Evolutionary conservation across 2,888 invertebrate genomes (phyloP).

Genomic region (Lithosia quadra): DNA sequence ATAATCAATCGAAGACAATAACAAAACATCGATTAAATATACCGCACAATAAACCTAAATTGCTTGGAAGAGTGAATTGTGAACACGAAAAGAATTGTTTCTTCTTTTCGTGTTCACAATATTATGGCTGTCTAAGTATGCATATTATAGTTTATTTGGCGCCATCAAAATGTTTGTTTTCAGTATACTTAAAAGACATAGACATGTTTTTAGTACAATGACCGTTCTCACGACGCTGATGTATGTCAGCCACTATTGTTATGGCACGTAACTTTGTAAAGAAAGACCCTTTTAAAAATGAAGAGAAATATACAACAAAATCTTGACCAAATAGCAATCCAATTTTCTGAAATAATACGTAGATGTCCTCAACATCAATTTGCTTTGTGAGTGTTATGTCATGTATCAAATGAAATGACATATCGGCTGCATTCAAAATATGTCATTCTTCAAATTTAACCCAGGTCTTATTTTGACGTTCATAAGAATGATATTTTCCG

Average conservation of each 20-base stretch:
- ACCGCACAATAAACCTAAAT: conserved; percentile 23
- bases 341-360: conserved; percentile 82
- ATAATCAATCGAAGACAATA: not conserved
- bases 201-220: conserved; percentile 57
- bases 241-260: conserved; percentile 39
- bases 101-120: conserved; percentile 29
- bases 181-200: conserved; percentile 49
- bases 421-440: conserved; percentile 60
- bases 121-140: conserved; percentile 26
- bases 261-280: conserved; percentile 39
- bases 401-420: conserved; percentile 85
- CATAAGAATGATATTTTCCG: conserved; percentile 32
- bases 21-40: conserved; percentile 16
- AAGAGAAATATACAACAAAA: conserved; percentile 71
- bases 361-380: conserved; percentile 81
- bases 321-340: conserved; percentile 80
- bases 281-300: conserved; percentile 65
- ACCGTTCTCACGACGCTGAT: conserved; percentile 44
- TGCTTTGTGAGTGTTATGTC: conserved; percentile 78
- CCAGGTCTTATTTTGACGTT: conserved; percentile 29
- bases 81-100: too few relatives aligned
- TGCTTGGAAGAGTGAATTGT: conserved; percentile 40
- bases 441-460: conserved; percentile 14
- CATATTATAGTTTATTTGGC: conserved; percentile 46
- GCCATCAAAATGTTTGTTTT: conserved; percentile 53